Conservation (phyloP, 2,888 invertebrate genomes). For the Lithosia quadra region DNA sequence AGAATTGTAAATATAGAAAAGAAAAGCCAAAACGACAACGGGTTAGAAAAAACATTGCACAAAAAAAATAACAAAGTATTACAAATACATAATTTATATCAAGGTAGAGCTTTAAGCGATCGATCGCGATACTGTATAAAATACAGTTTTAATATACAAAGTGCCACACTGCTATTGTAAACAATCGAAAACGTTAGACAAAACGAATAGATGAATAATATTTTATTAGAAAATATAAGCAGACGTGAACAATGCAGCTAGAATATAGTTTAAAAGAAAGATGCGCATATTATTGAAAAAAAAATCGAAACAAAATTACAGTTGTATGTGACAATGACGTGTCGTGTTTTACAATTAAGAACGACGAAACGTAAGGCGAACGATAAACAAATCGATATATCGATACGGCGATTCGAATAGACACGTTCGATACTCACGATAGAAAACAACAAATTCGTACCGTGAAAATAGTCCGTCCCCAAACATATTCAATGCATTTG, state of each 20-base stretch:
- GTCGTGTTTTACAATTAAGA: slow-evolving; percentile 50
- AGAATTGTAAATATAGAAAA: slow-evolving; percentile 66
- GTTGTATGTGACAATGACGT: slow-evolving; percentile 31
- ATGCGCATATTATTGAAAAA: slow-evolving; percentile 43
- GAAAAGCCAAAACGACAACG: slow-evolving; percentile 38
- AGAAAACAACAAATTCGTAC: slow-evolving; percentile 31
- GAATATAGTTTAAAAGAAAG: slow-evolving; percentile 26
- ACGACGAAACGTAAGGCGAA: slow-evolving; percentile 46
- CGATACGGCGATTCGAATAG: slow-evolving; percentile 8
- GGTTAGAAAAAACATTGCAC: slow-evolving; percentile 73
- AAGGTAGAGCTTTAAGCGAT: slow-evolving; percentile 80
- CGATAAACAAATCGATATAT: slow-evolving; percentile 38
- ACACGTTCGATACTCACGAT: slow-evolving; percentile 22
- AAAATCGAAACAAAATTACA: slow-evolving; percentile 6
- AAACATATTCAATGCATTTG: slow-evolving; percentile 63
- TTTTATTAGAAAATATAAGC: slow-evolving; percentile 46
- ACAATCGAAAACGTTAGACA: slow-evolving; percentile 43
- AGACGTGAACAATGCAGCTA: slow-evolving; percentile 55
- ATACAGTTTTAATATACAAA: slow-evolving; percentile 74
- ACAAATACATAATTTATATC: slow-evolving; percentile 81
- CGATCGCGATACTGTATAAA: slow-evolving; percentile 78
- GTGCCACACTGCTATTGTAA: slow-evolving; percentile 74
- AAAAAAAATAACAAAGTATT: slow-evolving; percentile 73
- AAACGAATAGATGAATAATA: slow-evolving; percentile 40
- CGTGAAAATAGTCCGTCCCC: slow-evolving; percentile 70